Conservation (phyloP, 2,888 invertebrate genomes). For the Papilio demoleus region DNA sequence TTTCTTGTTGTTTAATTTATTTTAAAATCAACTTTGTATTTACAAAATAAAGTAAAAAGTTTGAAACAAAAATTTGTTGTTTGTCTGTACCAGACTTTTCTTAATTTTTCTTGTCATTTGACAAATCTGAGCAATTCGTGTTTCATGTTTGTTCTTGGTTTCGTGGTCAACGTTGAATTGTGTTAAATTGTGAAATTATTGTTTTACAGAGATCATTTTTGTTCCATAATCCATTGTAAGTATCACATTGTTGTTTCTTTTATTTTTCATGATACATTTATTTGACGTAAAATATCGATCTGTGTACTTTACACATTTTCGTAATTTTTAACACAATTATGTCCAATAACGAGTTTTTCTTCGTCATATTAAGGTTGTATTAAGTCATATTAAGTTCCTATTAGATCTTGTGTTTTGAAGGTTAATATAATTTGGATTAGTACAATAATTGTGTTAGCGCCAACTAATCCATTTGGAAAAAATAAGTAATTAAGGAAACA, state of each 20-base stretch:
- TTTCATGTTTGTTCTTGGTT: conserved; percentile 48
- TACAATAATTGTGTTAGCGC: conserved; percentile 3
- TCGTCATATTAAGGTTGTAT: conserved; percentile 30
- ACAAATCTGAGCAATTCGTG: conserved; percentile 59
- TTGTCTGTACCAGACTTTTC: conserved; percentile 45
- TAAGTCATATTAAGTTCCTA: conserved; percentile 14
- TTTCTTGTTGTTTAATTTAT: too few species aligned
- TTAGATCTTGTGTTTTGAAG: conserved; percentile 30
- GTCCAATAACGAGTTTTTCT: conserved; percentile 41
- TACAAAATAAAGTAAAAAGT: too few species aligned
- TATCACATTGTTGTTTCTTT: neutral
- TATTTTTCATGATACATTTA: too few species aligned
- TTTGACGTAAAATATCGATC: neutral
- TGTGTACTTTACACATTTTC: conserved; percentile 14
- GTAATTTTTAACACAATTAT: conserved; percentile 29
- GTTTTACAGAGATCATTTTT: conserved; percentile 24
- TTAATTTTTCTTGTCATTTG: conserved; percentile 54
- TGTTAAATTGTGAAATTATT: conserved; percentile 41
- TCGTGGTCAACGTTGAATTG: conserved; percentile 49
- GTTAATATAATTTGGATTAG: conserved; percentile 26
- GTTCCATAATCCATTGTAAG: conserved; percentile 33
- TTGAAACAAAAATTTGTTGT: neutral
- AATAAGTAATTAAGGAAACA: conserved; percentile 3
- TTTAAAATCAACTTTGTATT: too few species aligned
- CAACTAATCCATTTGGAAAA: conserved; percentile 5